Conservation (phyloP, 2,888 invertebrate genomes). For the Pristionchus arcanus region DNA sequence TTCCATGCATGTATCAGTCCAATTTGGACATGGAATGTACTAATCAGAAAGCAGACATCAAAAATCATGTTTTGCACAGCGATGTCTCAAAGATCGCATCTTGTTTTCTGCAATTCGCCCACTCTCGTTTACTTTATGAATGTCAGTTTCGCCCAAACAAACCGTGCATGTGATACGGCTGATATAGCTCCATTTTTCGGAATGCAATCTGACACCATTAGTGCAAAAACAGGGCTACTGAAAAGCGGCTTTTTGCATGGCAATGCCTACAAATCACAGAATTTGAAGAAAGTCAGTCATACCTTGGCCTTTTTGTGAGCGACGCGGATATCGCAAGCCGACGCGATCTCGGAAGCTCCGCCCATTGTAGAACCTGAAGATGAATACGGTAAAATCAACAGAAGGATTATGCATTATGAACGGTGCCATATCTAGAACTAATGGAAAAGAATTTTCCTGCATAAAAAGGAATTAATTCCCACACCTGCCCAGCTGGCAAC, state of each 20-base stretch:
- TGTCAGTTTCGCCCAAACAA: not conserved
- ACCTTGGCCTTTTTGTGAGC: conserved; percentile 46
- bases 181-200: not conserved
- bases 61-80: not conserved
- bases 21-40: not conserved
- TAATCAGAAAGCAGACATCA: not conserved
- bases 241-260: not conserved
- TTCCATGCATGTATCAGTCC: too few relatives aligned
- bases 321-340: conserved; percentile 52
- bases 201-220: conserved; percentile 22
- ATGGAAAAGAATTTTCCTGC: too few relatives aligned
- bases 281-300: not conserved
- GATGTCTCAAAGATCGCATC: not conserved
- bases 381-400: not conserved
- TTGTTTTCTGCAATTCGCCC: conserved; percentile 3
- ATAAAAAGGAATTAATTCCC: too few relatives aligned
- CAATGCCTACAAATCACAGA: not conserved
- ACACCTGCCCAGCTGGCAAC: too few relatives aligned
- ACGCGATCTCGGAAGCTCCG: conserved; percentile 46
- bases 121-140: not conserved
- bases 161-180: not conserved
- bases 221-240: not conserved
- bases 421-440: too few relatives aligned
- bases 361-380: conserved; percentile 43
- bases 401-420: too few relatives aligned